Base-by-base conservation (phyloP, 2,113 vertebrate species). In the Corynorhinus townsendii region DNA sequence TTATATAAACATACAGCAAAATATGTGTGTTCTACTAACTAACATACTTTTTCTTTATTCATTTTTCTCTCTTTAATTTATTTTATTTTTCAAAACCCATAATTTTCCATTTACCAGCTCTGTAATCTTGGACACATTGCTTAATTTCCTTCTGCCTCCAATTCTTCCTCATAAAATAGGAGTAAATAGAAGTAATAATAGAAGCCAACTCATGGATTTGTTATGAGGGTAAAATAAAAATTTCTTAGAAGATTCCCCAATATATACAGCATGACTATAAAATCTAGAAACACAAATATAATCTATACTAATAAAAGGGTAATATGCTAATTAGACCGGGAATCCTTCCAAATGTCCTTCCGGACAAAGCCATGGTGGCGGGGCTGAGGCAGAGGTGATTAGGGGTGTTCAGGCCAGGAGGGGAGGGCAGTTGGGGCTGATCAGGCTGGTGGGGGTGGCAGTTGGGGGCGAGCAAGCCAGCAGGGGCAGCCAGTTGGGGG, bases 1-100 rank as follows among this genome's bases (percentile, higher is more conserved):
- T 92, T 85, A n/a, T 19, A 56, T 62, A 56, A 96, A 43, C 11
- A 88, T 8, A 88, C 1, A 54, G 28, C 38, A 91, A 96, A 95
- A 75, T 83, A 93, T 92, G 17, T 86, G 47, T 91, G n/a, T 40
- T 93, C 10, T 79, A n/a, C 33, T 45, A 64, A 14, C 4, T 72
- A 90, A 64, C 35, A 54, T 14, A 79, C 6, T 52, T n/a, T 52
- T 86, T 84, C 5, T 62, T 85, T 52, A 94, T 19, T 71, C 7
- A 43, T n/a, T 89, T 93, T 81, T 93, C 15, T 79, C 15, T 17
- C 22, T 91, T 66, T 52, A 92, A 86, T 92, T 73, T 93, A 62
- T 89, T 87, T 11, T 59, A 52, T 52, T 71, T 69, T 71, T 30
- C 10, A 10, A 91, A 89, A 85, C 4, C 6, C 10, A 26, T 20